Evolutionary conservation across 1,140 invertebrate genomes (phyloP).

Genomic region (Lethocerus indicus): DNA sequence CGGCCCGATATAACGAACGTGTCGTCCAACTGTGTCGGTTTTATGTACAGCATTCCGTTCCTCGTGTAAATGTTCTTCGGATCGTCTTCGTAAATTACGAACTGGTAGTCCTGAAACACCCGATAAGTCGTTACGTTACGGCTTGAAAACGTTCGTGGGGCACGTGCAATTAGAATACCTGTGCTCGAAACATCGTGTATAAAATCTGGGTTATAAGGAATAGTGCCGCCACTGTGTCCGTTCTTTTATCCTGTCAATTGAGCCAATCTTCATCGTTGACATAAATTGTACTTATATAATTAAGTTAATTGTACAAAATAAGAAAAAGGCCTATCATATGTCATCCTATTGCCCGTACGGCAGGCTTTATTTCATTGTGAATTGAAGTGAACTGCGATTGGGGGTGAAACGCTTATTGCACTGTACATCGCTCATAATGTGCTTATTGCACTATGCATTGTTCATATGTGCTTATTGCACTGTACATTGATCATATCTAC

Average conservation of each 20-base stretch:
- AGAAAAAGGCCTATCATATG: too few relatives aligned
- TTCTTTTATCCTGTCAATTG: background rate
- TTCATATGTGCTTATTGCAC: too few relatives aligned
- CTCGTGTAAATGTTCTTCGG: background rate
- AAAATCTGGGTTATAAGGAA: background rate
- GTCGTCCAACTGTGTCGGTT: conserved; percentile 11
- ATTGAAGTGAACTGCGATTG: too few relatives aligned
- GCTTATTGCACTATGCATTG: too few relatives aligned
- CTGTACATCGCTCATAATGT: too few relatives aligned
- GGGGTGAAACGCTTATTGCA: too few relatives aligned
- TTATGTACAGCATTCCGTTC: conserved; percentile 12
- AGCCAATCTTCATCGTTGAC: background rate
- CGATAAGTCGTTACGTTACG: too few relatives aligned
- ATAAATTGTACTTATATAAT: background rate
- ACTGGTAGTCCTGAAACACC: conserved; percentile 17
- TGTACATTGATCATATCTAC: too few relatives aligned
- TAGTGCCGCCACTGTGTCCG: background rate
- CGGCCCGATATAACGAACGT: conserved; percentile 8
- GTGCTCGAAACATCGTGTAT: too few relatives aligned
- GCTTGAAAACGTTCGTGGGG: too few relatives aligned
- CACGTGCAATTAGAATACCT: background rate
- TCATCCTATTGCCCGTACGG: too few relatives aligned
- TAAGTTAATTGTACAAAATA: background rate
- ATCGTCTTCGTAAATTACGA: conserved; percentile 11
- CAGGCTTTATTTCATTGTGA: too few relatives aligned